Conservation (phyloP, 2,113 vertebrate species). For the Apeltes quadracus region DNA sequence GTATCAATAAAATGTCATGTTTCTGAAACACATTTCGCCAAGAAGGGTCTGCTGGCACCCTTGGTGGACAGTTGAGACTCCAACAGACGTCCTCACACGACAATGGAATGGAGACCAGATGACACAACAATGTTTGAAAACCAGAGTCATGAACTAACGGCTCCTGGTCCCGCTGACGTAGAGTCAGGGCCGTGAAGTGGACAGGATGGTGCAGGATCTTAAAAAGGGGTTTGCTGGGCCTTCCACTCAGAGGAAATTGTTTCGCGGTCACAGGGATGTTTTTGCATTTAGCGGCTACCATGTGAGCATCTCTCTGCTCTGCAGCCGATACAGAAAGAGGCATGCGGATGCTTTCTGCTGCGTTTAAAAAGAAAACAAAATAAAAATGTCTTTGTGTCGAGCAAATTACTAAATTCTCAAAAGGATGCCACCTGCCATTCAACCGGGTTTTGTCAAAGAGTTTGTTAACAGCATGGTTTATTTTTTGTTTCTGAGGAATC, state of each 20-base stretch:
- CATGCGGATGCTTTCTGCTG: conserved; percentile 39
- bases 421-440: conserved; percentile 4
- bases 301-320: conserved; percentile 44
- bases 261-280: conserved; percentile 63
- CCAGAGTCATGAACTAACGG: not conserved
- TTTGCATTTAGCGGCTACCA: conserved; percentile 36
- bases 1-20: not conserved
- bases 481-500: not conserved
- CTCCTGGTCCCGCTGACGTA: conserved; percentile 20
- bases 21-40: not conserved
- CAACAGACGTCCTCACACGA: too few relatives aligned
- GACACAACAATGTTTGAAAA: conserved; percentile 8
- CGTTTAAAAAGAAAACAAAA: conserved; percentile 28
- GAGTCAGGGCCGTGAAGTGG: conserved; percentile 11
- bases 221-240: conserved; percentile 37
- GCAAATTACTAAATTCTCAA: not conserved
- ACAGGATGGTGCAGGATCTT: conserved; percentile 19
- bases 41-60: not conserved
- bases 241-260: conserved; percentile 54
- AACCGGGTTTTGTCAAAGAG: not conserved
- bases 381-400: conserved; percentile 28
- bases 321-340: conserved; percentile 42
- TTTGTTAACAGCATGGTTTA: not conserved
- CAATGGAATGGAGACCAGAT: conserved; percentile 5
- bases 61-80: not conserved